Conservation (phyloP, 2,888 invertebrate genomes). For the Eurytoma adleriae region DNA sequence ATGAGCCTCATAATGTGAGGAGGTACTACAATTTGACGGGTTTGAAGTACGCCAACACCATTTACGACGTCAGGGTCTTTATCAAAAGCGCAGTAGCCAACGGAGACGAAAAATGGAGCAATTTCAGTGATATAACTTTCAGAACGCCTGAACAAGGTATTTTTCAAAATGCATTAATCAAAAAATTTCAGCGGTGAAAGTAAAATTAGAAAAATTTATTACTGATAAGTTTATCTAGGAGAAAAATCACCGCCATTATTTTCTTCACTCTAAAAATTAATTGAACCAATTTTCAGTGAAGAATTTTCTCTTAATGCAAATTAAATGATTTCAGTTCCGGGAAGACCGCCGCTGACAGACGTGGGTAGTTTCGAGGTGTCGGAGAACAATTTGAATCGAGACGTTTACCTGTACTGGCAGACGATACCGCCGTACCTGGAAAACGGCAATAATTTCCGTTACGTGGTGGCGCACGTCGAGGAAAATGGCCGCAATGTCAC, state of each 20-base stretch:
- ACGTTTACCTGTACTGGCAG: conserved; percentile 88
- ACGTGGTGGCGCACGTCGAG: conserved; percentile 78
- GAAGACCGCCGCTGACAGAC: conserved; percentile 83
- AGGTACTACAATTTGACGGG: conserved; percentile 76
- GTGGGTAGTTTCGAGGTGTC: conserved; percentile 84
- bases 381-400: conserved; percentile 77
- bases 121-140: conserved; percentile 80
- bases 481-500: conserved; percentile 74
- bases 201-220: neutral
- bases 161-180: neutral
- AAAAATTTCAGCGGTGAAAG: too few relatives aligned
- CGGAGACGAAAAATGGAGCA: conserved; percentile 84
- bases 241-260: too few relatives aligned
- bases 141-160: conserved; percentile 78
- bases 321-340: conserved; percentile 77
- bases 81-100: conserved; percentile 78
- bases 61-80: conserved; percentile 85
- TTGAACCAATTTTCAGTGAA: conserved; percentile 57
- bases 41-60: conserved; percentile 82
- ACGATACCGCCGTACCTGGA: conserved; percentile 82
- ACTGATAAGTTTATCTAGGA: neutral
- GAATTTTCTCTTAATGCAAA: conserved; percentile 20
- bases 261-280: neutral
- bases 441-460: conserved; percentile 86
- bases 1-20: conserved; percentile 66